phyloP scores from a whole-genome alignment of 2,113 vertebrate species.

The Pelecanus crispus region DNA sequence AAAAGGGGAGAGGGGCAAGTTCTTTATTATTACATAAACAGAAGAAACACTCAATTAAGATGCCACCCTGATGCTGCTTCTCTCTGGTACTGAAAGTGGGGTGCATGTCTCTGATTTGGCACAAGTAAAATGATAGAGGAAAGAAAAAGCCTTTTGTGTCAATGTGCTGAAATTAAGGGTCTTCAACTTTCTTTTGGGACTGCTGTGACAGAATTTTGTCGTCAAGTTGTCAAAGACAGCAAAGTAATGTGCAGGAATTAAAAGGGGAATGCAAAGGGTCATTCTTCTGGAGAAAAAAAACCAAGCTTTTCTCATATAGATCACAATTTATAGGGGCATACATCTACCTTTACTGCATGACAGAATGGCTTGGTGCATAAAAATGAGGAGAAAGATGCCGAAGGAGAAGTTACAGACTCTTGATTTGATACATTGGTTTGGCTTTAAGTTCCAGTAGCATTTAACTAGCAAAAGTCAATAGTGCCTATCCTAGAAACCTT shows the following conservation, averaged over 20 bases:
- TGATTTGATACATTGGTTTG: not conserved
- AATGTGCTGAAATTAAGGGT: not conserved
- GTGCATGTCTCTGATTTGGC: not conserved
- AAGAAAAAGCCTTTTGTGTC: not conserved
- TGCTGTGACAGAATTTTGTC: not conserved
- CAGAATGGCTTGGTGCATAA: not conserved
- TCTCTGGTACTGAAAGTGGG: not conserved
- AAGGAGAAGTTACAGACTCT: not conserved
- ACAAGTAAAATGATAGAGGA: not conserved
- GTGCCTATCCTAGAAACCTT: not conserved
- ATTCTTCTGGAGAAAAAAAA: not conserved
- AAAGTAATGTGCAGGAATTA: not conserved
- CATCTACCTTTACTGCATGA: not conserved
- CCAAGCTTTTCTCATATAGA: not conserved
- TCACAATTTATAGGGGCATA: not conserved
- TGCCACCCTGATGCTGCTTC: not conserved
- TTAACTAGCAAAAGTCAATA: not conserved
- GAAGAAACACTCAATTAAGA: not conserved
- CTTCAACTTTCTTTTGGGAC: not conserved
- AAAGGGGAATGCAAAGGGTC: not conserved
- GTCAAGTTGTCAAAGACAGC: not conserved
- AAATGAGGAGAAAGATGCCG: not conserved
- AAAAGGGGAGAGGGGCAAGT: not conserved
- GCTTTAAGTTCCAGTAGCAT: not conserved
- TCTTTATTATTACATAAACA: not conserved